Evolutionary conservation across 2,888 invertebrate species (phyloP), one percentile per base, ranked within the genome.

Genomic region (Lordiphosa andalusiaca): DNA sequence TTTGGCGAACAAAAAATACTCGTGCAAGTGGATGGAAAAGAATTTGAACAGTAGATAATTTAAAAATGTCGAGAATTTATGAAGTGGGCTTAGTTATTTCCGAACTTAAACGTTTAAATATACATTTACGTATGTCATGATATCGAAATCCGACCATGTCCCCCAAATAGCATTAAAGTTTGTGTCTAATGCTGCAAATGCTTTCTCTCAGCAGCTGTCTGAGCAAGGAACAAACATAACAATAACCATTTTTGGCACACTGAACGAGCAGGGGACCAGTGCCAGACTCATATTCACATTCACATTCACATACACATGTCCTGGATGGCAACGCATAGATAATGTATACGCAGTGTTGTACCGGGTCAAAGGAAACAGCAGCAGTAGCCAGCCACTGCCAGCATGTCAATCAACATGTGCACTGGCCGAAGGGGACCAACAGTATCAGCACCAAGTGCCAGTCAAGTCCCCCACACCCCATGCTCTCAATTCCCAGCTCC

Each of bases 131-230:
- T n/a, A 12, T 33, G 13, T 16, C 16, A 16, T 33, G 25, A 62
- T 69, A 66, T 69, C 80, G 65, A 75, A 71, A 13, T 19, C 36
- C 41, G 25, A 16, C 44, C 33, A 52, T 41, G 42, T 1, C 10
- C 37, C 42, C 7, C 16, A 12, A 37, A 10, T 23, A 12, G 51
- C 39, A 33, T 12, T 6, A 19, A 4, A 40, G 39, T 36, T 42
- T 56, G 12, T 73, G 61, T 54, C 53, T 70, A 58, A 64, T 80
- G 81, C 76, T 73, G 67, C 50, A 63, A 63, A 63, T 53, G 61
- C 69, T 71, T 60, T 53, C 55, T 56, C 9, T 35, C 54, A 36
- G 49, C 75, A 84, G 84, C 84, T 77, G 84, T 63, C 65, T 75
- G 65, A 65, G 77, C 78, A 84, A 59, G 53, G 40, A 13, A 47